A percentile compares a stretch with the other conserved stretches of the same genome.
Evolutionary conservation across 2,797 vertebrate genomes (phyloP).

Genomic region (Crocidura indochinensis): DNA sequence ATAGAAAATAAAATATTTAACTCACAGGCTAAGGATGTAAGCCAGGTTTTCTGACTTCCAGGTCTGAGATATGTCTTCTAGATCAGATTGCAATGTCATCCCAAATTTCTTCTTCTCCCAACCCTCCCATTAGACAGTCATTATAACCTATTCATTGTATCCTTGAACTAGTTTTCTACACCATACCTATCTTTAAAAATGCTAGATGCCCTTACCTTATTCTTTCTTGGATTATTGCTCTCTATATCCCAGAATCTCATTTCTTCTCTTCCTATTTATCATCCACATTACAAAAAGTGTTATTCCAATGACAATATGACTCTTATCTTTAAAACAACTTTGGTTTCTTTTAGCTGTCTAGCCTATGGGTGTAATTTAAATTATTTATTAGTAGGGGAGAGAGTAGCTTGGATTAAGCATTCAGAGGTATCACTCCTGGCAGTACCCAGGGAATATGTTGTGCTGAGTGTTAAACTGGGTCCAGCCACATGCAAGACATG

Average conservation of each 20-base stretch:
- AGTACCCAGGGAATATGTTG: too few relatives aligned
- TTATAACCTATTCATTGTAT: not conserved
- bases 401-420: too few relatives aligned
- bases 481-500: too few relatives aligned
- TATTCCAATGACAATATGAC: not conserved
- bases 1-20: constrained; percentile 30
- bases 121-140: not conserved
- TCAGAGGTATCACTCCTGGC: too few relatives aligned
- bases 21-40: not conserved
- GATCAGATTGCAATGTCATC: not conserved
- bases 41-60: not conserved
- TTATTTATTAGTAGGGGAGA: not conserved
- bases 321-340: not conserved
- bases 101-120: not conserved
- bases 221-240: not conserved
- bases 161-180: not conserved
- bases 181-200: not conserved
- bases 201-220: not conserved
- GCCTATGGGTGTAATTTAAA: constrained; percentile 1
- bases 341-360: not conserved
- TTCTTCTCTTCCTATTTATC: not conserved
- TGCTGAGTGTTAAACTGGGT: too few relatives aligned
- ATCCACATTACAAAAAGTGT: not conserved
- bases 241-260: not conserved
- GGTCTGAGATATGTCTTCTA: not conserved